Conservation (phyloP, 1,140 invertebrate species). For the Philotrypesis tridentata region DNA sequence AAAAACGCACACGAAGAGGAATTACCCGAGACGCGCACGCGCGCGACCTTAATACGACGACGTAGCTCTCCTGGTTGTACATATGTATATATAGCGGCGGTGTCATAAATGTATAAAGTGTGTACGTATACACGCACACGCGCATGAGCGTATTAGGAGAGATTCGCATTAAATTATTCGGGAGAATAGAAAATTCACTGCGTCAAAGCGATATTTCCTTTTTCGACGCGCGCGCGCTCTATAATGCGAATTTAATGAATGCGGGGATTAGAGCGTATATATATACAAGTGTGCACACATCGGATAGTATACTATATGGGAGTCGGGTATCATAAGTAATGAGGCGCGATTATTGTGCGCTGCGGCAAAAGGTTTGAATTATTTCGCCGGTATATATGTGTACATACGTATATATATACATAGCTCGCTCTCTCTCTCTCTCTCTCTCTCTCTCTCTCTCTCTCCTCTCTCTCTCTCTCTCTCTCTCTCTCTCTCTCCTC, state of each 20-base stretch:
- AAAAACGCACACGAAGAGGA: slow-evolving; percentile 1
- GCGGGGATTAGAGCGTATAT: background rate
- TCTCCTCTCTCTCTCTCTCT: too few relatives aligned
- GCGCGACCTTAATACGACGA: slow-evolving; percentile 41
- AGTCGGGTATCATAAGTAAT: background rate
- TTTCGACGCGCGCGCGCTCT: background rate
- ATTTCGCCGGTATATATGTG: background rate
- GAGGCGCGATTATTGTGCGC: slow-evolving; percentile 1
- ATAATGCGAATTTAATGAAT: slow-evolving; percentile 31
- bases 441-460: too few relatives aligned
- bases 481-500: too few relatives aligned
- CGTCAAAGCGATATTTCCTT: slow-evolving; percentile 10
- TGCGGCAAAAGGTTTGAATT: background rate
- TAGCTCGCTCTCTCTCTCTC: too few relatives aligned
- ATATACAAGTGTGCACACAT: background rate
- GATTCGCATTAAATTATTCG: too few relatives aligned
- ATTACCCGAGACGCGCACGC: background rate
- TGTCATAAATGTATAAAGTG: too few relatives aligned
- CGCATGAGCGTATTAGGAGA: background rate
- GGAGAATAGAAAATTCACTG: background rate
- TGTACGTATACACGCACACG: background rate
- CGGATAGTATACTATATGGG: too few relatives aligned
- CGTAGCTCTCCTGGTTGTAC: background rate
- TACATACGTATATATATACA: too few relatives aligned
- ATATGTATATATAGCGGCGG: background rate